These are phyloP conservation scores for Globia sparganii DNA, from an alignment of 2,888 invertebrate genomes.

Conservation along the genomic window DNA sequence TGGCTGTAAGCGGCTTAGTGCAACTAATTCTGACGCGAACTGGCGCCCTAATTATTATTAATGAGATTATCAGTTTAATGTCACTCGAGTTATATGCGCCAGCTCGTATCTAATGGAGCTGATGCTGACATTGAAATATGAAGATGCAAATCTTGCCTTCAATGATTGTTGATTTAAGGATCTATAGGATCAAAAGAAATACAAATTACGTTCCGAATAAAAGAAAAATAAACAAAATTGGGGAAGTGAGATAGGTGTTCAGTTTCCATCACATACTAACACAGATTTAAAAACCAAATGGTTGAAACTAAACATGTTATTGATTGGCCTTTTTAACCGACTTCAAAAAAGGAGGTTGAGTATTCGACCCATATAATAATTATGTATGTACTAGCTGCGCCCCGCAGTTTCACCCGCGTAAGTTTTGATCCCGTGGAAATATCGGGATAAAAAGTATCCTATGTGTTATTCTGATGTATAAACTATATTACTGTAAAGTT, in stretches of 20 bases:
- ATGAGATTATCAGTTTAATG: conserved; percentile 73
- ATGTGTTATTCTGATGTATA: too few relatives aligned
- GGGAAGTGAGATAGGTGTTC: neutral
- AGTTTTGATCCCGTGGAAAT: too few relatives aligned
- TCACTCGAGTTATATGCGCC: conserved; percentile 58
- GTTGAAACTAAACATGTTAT: neutral
- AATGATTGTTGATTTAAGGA: neutral
- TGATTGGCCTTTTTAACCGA: too few relatives aligned
- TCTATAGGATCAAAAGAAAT: neutral
- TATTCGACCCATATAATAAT: too few relatives aligned
- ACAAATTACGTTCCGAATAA: neutral
- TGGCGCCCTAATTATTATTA: conserved; percentile 68
- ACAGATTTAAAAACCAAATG: neutral
- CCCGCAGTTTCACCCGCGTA: too few relatives aligned
- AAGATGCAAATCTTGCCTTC: conserved; percentile 28
- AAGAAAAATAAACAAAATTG: neutral
- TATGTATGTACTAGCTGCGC: too few relatives aligned
- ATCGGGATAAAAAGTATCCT: too few relatives aligned
- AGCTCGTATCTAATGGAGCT: conserved; percentile 29
- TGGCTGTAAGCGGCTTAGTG: conserved; percentile 73
- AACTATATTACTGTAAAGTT: too few relatives aligned
- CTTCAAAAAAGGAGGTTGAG: too few relatives aligned
- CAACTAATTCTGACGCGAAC: conserved; percentile 69
- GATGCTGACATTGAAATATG: conserved; percentile 41
- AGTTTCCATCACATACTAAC: neutral